A percentile compares a stretch with the other conserved stretches of the same genome.
Conservation (phyloP, 2,113 vertebrate genomes). For the Saimiri boliviensis region DNA sequence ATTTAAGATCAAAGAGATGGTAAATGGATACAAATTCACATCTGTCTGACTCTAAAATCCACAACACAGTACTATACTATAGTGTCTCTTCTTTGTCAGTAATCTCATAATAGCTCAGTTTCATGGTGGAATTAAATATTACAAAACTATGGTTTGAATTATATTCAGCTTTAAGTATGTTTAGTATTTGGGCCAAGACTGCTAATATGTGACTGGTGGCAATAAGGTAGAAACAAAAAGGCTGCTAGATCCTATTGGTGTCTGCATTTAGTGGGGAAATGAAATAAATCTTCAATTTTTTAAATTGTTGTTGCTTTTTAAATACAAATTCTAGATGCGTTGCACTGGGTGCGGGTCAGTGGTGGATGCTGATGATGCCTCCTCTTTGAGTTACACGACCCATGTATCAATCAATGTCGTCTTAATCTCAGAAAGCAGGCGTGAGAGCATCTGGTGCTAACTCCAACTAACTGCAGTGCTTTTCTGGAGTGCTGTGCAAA, state of each 20-base stretch:
- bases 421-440: neutral
- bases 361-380: neutral
- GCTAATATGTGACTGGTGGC: neutral
- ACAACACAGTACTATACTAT: neutral
- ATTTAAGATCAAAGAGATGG: neutral
- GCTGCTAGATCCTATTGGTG: neutral
- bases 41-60: conserved; percentile 16
- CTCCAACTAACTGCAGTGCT: neutral
- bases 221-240: neutral
- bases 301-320: neutral
- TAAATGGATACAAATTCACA: neutral
- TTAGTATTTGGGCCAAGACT: neutral
- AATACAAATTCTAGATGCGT: neutral
- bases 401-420: neutral
- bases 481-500: neutral
- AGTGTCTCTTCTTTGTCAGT: neutral
- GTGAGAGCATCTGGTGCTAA: neutral
- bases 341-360: too few species aligned
- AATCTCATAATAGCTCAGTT: neutral
- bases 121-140: neutral
- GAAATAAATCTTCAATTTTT: neutral
- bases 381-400: neutral
- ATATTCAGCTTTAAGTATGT: conserved; percentile 17
- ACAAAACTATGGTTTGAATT: neutral
- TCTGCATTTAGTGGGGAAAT: neutral